Evolutionary conservation across 2,888 invertebrate genomes (phyloP).

Genomic region (Adelphocoris suturalis): DNA sequence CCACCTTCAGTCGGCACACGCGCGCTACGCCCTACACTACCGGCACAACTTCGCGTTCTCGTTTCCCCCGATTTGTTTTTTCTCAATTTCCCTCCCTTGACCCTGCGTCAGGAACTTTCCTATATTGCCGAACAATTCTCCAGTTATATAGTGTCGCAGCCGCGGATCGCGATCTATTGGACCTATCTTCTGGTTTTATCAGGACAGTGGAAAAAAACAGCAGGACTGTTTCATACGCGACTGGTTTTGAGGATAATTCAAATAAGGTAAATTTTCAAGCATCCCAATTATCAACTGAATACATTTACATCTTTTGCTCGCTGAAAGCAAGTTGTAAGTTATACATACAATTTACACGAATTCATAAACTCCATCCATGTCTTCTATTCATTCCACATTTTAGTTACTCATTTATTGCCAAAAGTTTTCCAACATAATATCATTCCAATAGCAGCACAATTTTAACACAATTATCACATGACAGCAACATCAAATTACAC

Average conservation of each 20-base stretch:
- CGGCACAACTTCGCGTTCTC: neutral
- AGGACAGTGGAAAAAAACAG: neutral
- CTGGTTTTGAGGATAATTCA: neutral
- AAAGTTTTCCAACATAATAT: no score
- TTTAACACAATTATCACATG: no score
- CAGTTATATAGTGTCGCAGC: neutral
- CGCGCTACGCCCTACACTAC: neutral
- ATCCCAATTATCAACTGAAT: neutral
- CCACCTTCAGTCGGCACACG: conserved; percentile 28
- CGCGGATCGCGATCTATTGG: neutral
- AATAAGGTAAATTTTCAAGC: conserved; percentile 3
- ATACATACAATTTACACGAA: no score
- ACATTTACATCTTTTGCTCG: no score
- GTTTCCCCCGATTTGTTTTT: conserved; percentile 23
- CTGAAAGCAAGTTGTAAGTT: neutral
- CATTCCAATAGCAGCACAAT: no score
- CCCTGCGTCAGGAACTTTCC: neutral
- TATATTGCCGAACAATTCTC: neutral
- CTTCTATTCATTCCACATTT: no score
- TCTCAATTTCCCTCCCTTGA: neutral
- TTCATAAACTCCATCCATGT: no score
- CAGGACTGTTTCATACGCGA: neutral
- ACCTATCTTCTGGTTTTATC: neutral
- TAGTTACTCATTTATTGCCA: no score
- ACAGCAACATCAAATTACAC: no score